Evolutionary conservation across 2,888 invertebrate genomes (phyloP), one percentile per base, ranked within the genome.

Genomic region (Malthinus flaveolus): DNA sequence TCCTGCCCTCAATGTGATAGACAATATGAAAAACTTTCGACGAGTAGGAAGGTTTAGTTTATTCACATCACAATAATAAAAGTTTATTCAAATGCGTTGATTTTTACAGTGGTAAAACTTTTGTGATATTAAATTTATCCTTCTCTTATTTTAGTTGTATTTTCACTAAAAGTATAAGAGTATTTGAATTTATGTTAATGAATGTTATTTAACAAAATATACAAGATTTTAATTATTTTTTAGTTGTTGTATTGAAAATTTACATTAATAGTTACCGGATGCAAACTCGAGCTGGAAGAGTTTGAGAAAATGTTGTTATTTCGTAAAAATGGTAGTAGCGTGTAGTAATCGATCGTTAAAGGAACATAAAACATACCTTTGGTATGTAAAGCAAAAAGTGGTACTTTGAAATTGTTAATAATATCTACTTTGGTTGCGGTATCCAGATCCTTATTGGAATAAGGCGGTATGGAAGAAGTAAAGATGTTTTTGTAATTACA

Each of bases 261-360:
- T n/a, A 94, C 94, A 74, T 91, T 91, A 59, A 95, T 94, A 56
- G 92, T 93, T 66, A 95, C 91, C 2, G 94, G 93, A 79, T 94
- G 94, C 32, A 94, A 78, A 1, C 89, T 84, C 12, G 85, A 83
- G 33, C 84, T 80, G 0, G 84, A 82, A 13, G 82, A 82, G 66
- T 81, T 80, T 15, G 81, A 79, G 15, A 80, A 79, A 62, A 82
- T 80, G 68, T 85, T 85, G 56, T 86, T 75, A 3, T 84, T 81
- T 46, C 86, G 86, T 15, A 91, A 79, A 72, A 87, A 87, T 1
- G 91, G 88, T 72, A 87, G 77, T 49, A 94, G 76, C 34, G 88
- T 82, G 48, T 88, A 83, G 70, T 88, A 87, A 68, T 93, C 93
- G 50, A 95, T 83, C 63, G 89, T 89, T 59, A 95, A 79, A 1